Base-by-base conservation (phyloP, 2,113 vertebrate species). In the Heliornis fulica region DNA sequence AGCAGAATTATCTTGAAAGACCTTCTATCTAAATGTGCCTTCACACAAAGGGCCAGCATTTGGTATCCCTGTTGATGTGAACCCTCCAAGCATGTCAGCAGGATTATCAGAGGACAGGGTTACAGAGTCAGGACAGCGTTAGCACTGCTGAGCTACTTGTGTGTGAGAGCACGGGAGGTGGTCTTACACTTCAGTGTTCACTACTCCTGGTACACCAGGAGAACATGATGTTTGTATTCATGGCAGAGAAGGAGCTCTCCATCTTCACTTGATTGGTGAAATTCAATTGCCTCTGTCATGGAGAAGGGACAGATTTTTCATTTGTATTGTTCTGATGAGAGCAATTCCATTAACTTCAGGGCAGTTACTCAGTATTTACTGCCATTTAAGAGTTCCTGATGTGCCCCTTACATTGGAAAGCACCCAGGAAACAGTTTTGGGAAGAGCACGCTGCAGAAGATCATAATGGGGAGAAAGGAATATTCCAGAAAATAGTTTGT, bases 1-100 rank as follows among this genome's bases (percentile, higher is more conserved):
- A 94, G 80, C 93, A 96, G 74, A 83, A 90, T 68, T 79, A 87
- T 87, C 96, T 94, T 69, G 87, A 93, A 40, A 93, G 96, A 65
- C 54, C 87, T 95, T 45, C 46, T n/a, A 32, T 96, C 60, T 94
- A 70, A 77, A 87, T 48, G 32, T 17, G 21, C 34, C 69, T 48
- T 17, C 34, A 16, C 23, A 66, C 53, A 28, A 51, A 94, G 70
- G 69, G 48, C 63, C 71, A 71, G 14, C 12, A 4, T 50, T 91
- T 19, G 2, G 65, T 59, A 2, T 32, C 69, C 38, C 69, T 68
- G 61, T 10, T 72, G 48, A n/a, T 79, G 94, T 65, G 51, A 92
- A 40, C n/a, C 46, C 79, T 66, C 74, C 0, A 1, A 83, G 71
- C 40, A 10, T 7, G 4, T 41, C 75, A 85, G 79, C 9, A 11